Evolutionary conservation across 37 sponge, comb jelly and placozoan genomes (phyloP), one percentile per base, ranked within the genome.

Genomic region (Mnemiopsis leidyi): DNA sequence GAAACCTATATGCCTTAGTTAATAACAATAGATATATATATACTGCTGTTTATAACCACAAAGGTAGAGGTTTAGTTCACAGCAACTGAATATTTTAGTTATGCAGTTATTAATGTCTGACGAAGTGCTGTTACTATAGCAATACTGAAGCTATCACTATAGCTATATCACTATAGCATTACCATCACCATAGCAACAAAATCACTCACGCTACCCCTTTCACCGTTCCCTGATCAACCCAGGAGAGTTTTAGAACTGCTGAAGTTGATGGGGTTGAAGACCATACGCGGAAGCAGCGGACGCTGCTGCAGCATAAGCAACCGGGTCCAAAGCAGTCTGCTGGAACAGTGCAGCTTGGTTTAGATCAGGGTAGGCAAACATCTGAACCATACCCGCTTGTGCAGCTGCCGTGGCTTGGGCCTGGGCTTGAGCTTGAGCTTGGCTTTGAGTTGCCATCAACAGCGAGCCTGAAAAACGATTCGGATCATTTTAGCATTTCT

Each of bases 301-400:
- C 16, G 82, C 82, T 16, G 82, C 82, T 7, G 23, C 23, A 39
- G 90, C 90, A 85, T 13, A 38, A 85, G 90, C 90, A 16, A 40
- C 90, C n/a, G 90, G 90, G 48, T 85, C 90, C 5, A 40, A 5
- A 23, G 61, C 61, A 2, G 90, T 26, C 39, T 85, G 90, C 36
- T 85, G 90, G 90, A 85, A 85, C 2, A 85, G 90, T 18, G 90
- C 79, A 1, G 79, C 90, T 28, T 85, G 90, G 61, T 85, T 85
- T 0, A 85, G 33, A 29, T 85, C 90, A 38, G 90, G 90, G 90
- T 85, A 85, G 24, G 30, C 26, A 23, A 40, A 40, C 90, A 40
- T 31, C 34, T 34, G 36, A 21, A 77, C 36, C 36, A 31, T 39
- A 0, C 61, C 90, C 3, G 90, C 24, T 29, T 38, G 61, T 13